These are phyloP conservation scores for Micrasema longulum DNA, from an alignment of 1,140 invertebrate genomes.

Conservation along the genomic window DNA sequence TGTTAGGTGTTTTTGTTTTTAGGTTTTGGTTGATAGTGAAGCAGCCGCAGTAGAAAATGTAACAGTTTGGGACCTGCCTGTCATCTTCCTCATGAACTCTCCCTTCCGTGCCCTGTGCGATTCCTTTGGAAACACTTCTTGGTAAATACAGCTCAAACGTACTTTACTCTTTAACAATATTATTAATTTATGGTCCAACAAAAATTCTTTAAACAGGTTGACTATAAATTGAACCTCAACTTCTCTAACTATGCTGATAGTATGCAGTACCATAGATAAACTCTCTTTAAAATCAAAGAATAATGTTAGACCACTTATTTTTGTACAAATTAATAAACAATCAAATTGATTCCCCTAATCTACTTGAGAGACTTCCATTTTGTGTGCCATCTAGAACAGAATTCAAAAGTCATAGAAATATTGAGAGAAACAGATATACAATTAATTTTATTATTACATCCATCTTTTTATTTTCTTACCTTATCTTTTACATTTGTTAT, in stretches of 20 bases:
- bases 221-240: too few species aligned
- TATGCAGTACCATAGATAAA: too few species aligned
- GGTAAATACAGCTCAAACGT: slow-evolving; percentile 59
- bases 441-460: background rate
- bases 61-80: slow-evolving; percentile 50
- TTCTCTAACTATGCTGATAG: too few species aligned
- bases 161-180: background rate
- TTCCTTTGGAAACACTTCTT: slow-evolving; percentile 62
- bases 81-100: slow-evolving; percentile 59
- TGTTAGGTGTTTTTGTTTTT: slow-evolving; percentile 20
- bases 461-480: too few species aligned
- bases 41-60: slow-evolving; percentile 45
- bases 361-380: too few species aligned
- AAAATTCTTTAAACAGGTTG: too few species aligned
- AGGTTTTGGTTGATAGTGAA: slow-evolving; percentile 50
- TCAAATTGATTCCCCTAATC: too few species aligned
- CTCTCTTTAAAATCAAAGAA: too few species aligned
- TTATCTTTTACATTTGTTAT: too few species aligned
- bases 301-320: too few species aligned
- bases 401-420: too few species aligned
- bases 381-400: background rate
- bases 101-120: slow-evolving; percentile 55
- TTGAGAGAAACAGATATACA: background rate
- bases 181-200: background rate
- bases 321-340: too few species aligned